Percentiles rank a stretch among this genome's conserved stretches.
These are phyloP conservation scores for Myiozetetes cayanensis DNA, from an alignment of 2,113 vertebrate species.

Conservation along the genomic window DNA sequence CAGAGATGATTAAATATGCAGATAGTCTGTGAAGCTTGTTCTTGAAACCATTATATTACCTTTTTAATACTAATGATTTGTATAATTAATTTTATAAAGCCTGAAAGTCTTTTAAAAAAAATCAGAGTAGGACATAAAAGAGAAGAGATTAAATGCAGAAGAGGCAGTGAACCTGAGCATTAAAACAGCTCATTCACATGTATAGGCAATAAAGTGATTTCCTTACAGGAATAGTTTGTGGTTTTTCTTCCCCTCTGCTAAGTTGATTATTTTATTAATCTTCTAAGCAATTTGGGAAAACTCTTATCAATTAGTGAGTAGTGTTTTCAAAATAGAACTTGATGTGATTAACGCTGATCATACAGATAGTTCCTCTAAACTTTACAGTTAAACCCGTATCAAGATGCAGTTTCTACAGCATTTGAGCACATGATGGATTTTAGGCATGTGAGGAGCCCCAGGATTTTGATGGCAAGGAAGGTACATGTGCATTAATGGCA, in stretches of 20 bases:
- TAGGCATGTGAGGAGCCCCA: rapidly evolving
- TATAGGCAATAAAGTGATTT: conserved; percentile 38
- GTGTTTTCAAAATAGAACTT: neutral
- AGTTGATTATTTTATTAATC: conserved; percentile 52
- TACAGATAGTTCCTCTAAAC: neutral
- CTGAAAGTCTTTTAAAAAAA: conserved; percentile 72
- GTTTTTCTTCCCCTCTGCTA: neutral
- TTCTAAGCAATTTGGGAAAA: conserved; percentile 49
- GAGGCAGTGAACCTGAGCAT: conserved; percentile 51
- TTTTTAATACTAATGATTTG: conserved; percentile 85
- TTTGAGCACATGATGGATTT: neutral
- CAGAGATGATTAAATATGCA: conserved; percentile 83
- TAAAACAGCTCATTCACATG: conserved; percentile 45
- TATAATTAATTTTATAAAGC: conserved; percentile 81
- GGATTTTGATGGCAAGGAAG: neutral
- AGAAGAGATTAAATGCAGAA: conserved; percentile 66
- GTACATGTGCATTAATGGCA: rapidly evolving
- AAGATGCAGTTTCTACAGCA: neutral
- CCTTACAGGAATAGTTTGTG: conserved; percentile 46
- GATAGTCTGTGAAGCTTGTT: conserved; percentile 81
- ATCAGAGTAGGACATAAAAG: conserved; percentile 67
- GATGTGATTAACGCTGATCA: neutral
- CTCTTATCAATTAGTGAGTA: neutral
- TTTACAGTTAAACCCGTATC: neutral
- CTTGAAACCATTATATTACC: conserved; percentile 82